phyloP scores from a whole-genome alignment of 2,888 invertebrate species.

The Dendrolimus houi region DNA sequence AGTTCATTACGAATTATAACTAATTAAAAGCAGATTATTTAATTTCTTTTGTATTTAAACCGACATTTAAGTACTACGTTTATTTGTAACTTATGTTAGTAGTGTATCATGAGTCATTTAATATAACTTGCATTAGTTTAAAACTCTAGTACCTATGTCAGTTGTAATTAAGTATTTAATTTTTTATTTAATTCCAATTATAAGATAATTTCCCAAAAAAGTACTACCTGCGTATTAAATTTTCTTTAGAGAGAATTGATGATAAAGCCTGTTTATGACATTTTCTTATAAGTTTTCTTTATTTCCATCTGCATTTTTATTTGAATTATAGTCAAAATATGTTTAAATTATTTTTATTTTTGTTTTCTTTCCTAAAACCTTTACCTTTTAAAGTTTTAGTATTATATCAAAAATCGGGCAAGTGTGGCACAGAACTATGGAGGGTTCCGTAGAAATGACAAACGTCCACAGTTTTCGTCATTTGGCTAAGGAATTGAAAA shows the following conservation, averaged over 20 bases:
- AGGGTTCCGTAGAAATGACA: too few species aligned
- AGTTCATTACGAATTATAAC: constrained; percentile 73
- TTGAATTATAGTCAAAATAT: constrained; percentile 76
- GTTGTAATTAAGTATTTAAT: constrained; percentile 75
- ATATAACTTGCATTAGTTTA: constrained; percentile 69
- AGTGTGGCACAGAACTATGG: too few species aligned
- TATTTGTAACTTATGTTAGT: constrained; percentile 66
- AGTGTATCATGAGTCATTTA: constrained; percentile 74
- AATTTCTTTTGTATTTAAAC: constrained; percentile 74
- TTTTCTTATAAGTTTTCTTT: constrained; percentile 72
- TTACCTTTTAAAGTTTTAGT: not conserved
- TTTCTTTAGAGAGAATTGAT: constrained; percentile 66
- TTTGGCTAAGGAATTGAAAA: too few species aligned
- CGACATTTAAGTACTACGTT: constrained; percentile 60
- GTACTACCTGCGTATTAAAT: constrained; percentile 57
- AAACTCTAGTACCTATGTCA: constrained; percentile 68
- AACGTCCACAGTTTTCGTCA: too few species aligned
- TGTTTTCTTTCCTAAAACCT: constrained; percentile 22
- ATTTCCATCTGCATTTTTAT: constrained; percentile 76
- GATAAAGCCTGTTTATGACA: constrained; percentile 70
- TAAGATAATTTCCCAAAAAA: constrained; percentile 70
- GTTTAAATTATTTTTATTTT: constrained; percentile 57
- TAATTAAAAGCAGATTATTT: constrained; percentile 72
- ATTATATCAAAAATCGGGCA: too few species aligned
- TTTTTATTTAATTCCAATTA: constrained; percentile 70